phyloP scores from a whole-genome alignment of 37 sponge, comb jelly and placozoan genomes.

The Haliclona indistincta region DNA sequence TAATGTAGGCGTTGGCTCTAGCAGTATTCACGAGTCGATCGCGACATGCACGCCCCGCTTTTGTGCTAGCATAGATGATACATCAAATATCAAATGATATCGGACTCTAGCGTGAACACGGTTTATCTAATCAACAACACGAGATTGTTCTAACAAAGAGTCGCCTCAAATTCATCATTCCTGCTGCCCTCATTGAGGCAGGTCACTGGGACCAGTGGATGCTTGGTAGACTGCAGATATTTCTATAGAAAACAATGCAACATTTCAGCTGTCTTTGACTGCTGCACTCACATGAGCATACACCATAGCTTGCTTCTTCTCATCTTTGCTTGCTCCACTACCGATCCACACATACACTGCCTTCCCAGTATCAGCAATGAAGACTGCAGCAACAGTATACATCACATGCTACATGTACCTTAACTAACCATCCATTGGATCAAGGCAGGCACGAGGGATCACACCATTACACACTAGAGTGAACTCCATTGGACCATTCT shows the following conservation, averaged over 20 bases:
- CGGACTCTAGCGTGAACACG: too few species aligned
- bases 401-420: not conserved
- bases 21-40: too few species aligned
- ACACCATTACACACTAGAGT: slow-evolving; percentile 45
- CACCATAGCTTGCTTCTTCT: slow-evolving; percentile 75
- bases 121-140: too few species aligned
- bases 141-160: not conserved
- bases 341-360: slow-evolving; percentile 70
- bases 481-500: slow-evolving; percentile 53
- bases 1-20: too few species aligned
- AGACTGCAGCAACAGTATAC: slow-evolving; percentile 19
- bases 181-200: slow-evolving; percentile 64
- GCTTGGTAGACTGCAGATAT: slow-evolving; percentile 83
- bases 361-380: slow-evolving; percentile 73
- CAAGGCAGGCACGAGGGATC: slow-evolving; percentile 31
- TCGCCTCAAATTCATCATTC: slow-evolving; percentile 22
- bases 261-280: too few species aligned
- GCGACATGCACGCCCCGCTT: too few species aligned
- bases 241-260: slow-evolving; percentile 35
- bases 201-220: slow-evolving; percentile 89
- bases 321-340: slow-evolving; percentile 57
- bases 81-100: too few species aligned
- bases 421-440: slow-evolving; percentile 66
- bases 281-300: slow-evolving; percentile 86
- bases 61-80: too few species aligned